phyloP scores from a whole-genome alignment of 2,797 vertebrate species.

The Pseudochromis fuscus region DNA sequence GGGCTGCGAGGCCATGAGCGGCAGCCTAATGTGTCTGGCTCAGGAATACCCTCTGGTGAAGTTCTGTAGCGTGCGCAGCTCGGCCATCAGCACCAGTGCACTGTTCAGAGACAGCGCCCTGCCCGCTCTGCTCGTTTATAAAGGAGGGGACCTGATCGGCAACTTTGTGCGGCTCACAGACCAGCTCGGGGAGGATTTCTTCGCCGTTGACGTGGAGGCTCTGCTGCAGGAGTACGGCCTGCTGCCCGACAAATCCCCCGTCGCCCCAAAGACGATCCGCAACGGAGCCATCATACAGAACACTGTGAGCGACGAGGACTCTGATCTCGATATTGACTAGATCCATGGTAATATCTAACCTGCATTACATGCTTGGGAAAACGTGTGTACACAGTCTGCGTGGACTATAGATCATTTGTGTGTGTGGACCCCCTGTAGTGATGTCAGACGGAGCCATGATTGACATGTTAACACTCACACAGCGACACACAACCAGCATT shows the following conservation, averaged over 20 bases:
- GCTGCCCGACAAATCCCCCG: conserved; percentile 91
- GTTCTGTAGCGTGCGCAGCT: conserved; percentile 94
- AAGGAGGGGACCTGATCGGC: conserved; percentile 94
- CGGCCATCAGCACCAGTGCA: conserved; percentile 92
- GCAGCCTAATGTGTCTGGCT: conserved; percentile 95
- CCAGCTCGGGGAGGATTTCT: conserved; percentile 98
- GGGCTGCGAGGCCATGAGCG: conserved; percentile 92
- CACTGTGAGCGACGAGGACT: conserved; percentile 87
- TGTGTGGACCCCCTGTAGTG: conserved; percentile 46
- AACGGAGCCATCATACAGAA: conserved; percentile 86
- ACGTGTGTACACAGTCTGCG: conserved; percentile 45
- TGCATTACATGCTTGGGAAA: conserved; percentile 29
- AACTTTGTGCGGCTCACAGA: conserved; percentile 98
- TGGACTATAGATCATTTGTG: conserved; percentile 48
- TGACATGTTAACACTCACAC: conserved; percentile 16
- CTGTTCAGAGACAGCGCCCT: conserved; percentile 94
- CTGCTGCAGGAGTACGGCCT: conserved; percentile 96
- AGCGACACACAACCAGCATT: conserved; percentile 12
- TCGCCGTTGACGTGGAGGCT: conserved; percentile 95
- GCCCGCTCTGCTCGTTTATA: conserved; percentile 95
- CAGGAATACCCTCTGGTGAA: conserved; percentile 94
- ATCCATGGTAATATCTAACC: conserved; percentile 12
- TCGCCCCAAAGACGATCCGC: conserved; percentile 85
- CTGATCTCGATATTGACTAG: conserved; percentile 98
- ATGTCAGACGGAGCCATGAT: conserved; percentile 34